A percentile compares a stretch with the other conserved stretches of the same genome.
Evolutionary conservation across 1,140 invertebrate genomes (phyloP).

Genomic region (Eciton burchellii): DNA sequence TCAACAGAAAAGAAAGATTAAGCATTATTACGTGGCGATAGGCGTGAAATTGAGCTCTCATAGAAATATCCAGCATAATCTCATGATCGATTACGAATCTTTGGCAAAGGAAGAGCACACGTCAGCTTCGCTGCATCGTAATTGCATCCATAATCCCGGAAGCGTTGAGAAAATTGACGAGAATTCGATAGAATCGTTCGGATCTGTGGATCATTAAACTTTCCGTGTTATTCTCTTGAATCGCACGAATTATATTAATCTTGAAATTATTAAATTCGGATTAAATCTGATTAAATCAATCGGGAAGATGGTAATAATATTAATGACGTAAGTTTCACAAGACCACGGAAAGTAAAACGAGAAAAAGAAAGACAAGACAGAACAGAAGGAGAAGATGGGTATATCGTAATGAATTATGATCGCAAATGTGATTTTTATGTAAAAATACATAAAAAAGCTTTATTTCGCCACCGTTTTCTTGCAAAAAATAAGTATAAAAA

Average conservation of each 20-base stretch:
- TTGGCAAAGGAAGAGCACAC: neutral
- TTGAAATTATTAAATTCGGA: too few species aligned
- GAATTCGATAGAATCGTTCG: neutral
- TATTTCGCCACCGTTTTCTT: slow-evolving; percentile 87
- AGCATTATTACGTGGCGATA: neutral
- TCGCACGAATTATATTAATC: neutral
- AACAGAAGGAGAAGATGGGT: too few species aligned
- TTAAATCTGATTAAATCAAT: neutral
- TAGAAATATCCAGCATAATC: neutral
- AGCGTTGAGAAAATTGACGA: neutral
- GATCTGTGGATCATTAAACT: neutral
- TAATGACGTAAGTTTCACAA: too few species aligned
- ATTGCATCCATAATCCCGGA: neutral
- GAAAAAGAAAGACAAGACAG: too few species aligned
- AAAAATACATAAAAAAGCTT: slow-evolving; percentile 86
- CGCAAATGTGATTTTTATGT: slow-evolving; percentile 78
- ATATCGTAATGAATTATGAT: neutral
- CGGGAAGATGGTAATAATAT: neutral
- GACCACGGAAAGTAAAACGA: too few species aligned
- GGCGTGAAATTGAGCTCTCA: neutral
- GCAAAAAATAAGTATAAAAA: slow-evolving; percentile 85
- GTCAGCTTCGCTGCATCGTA: neutral
- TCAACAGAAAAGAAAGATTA: neutral
- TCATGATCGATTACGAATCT: neutral
- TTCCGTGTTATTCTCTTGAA: neutral